Evolutionary conservation across 1,140 invertebrate species (phyloP), one percentile per base, ranked within the genome.

Genomic region (Zaprionus taronus): DNA sequence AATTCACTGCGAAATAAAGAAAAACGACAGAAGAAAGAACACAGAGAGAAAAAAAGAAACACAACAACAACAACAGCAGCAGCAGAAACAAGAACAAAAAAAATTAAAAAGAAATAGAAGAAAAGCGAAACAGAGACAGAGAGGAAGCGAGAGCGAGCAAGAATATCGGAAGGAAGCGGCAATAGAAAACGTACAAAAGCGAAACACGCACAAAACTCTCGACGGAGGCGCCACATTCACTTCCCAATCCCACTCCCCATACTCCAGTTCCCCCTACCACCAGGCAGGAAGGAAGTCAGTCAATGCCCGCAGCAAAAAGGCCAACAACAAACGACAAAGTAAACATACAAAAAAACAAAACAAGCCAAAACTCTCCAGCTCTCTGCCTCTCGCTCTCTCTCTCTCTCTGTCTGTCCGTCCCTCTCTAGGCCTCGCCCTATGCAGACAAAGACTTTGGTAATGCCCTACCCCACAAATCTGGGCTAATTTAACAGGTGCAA

Each of bases 1-100:
- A 91, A 91, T 91, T 91, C 87, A 91, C 85, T 90, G 79, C 69
- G 81, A 91, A 82, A 90, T 82, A 90, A 86, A 87, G 81, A 89
- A 81, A 80, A 81, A 83, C 62, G 56, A 63, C 53, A 75, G 47
- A 22, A 51, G 20, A 51, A 24, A 72, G 61, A 62, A 82, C 64
- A 81, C 53, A 76, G 68, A 77, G 57, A 64, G 69, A 60, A 68
- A 72, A 66, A 34, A 72, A 62, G 38, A 69, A 76, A 51, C 64
- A 61, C 9, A 9, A 31, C 31, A 31, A 31, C 9, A 31, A 11
- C 31, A 31, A 31, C 6, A 31, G 6, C 56, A 67, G 53, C 57
- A 64, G 56, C 47, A 72, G 74, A 64, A 53, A 64, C 28, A 58
- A 69, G 17, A 24, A 56, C 68, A 57, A 73, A 63, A 68, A 61